Evolutionary conservation across 1,140 invertebrate genomes (phyloP).

Genomic region (Cydia pomonella): DNA sequence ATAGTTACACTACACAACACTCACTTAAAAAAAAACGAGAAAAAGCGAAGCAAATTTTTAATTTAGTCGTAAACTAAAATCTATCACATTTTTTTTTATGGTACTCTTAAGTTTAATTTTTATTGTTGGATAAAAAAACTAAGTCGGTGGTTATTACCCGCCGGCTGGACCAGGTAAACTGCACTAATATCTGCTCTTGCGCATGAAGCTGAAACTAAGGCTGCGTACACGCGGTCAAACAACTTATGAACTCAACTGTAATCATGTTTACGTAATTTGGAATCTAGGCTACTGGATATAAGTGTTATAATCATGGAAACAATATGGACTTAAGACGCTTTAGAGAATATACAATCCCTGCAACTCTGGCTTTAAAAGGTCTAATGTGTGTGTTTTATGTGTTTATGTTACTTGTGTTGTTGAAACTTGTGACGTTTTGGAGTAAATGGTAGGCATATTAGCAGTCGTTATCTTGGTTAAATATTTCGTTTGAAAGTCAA

Average conservation of each 20-base stretch:
- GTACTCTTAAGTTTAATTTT: not conserved
- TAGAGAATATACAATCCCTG: not conserved
- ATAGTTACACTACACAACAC: slow-evolving; percentile 7
- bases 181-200: slow-evolving; percentile 45
- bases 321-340: not conserved
- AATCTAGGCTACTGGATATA: not conserved
- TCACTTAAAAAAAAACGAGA: slow-evolving; percentile 37
- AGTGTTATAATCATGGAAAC: not conserved
- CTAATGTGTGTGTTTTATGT: not conserved
- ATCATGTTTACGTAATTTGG: not conserved
- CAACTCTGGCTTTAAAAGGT: not conserved
- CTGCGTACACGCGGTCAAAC: slow-evolving; percentile 48
- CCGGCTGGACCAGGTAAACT: slow-evolving; percentile 51
- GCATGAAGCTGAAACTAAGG: slow-evolving; percentile 61
- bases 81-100: not conserved
- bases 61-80: not conserved
- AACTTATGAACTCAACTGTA: not conserved
- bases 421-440: slow-evolving; percentile 23
- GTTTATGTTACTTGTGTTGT: slow-evolving; percentile 55
- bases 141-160: slow-evolving; percentile 33
- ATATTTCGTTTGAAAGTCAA: not conserved
- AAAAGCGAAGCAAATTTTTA: not conserved
- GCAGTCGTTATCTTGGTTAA: slow-evolving; percentile 12
- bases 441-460: slow-evolving; percentile 9
- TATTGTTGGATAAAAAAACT: not conserved